Conservation (phyloP, 2,797 vertebrate species). For the Platyrinchus mystaceus region DNA sequence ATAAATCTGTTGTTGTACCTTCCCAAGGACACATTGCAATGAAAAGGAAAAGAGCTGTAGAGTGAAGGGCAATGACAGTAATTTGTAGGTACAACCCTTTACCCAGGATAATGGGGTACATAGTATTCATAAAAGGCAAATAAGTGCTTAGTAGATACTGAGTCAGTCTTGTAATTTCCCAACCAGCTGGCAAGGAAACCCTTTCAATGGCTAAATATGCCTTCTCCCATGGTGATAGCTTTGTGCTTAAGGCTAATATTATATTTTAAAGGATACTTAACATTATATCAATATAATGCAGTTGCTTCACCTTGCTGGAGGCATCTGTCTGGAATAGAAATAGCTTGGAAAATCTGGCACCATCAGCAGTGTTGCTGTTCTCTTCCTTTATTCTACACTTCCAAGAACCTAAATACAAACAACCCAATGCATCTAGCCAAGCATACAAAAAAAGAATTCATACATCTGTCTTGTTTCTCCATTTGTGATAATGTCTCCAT, state of each 20-base stretch:
- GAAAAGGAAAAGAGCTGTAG: neutral
- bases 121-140: neutral
- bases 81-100: neutral
- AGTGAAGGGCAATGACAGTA: neutral
- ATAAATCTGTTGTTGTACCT: neutral
- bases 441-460: neutral
- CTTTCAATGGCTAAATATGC: neutral
- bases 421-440: neutral
- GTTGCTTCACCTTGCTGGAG: neutral
- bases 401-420: neutral
- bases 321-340: neutral
- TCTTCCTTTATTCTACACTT: neutral
- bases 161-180: conserved; percentile 20
- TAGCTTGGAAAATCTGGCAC: neutral
- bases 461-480: neutral
- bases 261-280: conserved; percentile 7
- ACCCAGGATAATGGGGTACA: neutral
- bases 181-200: neutral
- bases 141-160: neutral
- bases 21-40: neutral
- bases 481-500: neutral
- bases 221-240: neutral
- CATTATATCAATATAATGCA: neutral
- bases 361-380: neutral
- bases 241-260: neutral